Evolutionary conservation across 2,113 vertebrate species (phyloP).

Genomic region (Monopterus albus): DNA sequence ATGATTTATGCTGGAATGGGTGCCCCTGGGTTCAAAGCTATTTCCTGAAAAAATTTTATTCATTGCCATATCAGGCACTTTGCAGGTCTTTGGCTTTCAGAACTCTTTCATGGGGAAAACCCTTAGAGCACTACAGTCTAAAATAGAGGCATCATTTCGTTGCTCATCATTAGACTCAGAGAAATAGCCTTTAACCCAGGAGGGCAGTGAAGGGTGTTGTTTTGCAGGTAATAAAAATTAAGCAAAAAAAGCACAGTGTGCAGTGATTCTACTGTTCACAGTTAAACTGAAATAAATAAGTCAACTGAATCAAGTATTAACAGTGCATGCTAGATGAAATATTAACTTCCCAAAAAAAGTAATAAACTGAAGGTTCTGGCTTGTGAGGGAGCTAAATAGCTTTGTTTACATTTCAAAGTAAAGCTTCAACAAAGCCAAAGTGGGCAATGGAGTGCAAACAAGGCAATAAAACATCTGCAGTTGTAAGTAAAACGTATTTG

Average conservation of each 20-base stretch:
- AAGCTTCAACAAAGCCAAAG: conserved; percentile 24
- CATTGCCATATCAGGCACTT: conserved; percentile 79
- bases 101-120: conserved; percentile 57
- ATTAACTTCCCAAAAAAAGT: conserved; percentile 41
- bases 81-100: conserved; percentile 78
- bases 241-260: conserved; percentile 25
- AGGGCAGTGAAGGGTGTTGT: conserved; percentile 27
- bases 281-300: conserved; percentile 67
- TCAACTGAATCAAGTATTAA: conserved; percentile 47
- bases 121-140: conserved; percentile 73
- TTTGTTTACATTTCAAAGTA: conserved; percentile 33
- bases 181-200: conserved; percentile 28
- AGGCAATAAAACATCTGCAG: conserved; percentile 53
- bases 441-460: conserved; percentile 51
- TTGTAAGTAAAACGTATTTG: conserved; percentile 42
- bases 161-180: conserved; percentile 44
- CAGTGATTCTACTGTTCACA: conserved; percentile 60
- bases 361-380: conserved; percentile 23
- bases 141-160: conserved; percentile 63
- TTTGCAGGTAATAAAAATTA: conserved; percentile 28
- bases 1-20: neutral
- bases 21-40: conserved; percentile 9
- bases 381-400: conserved; percentile 11
- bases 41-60: conserved; percentile 26
- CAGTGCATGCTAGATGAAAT: conserved; percentile 57